phyloP scores from a whole-genome alignment of 2,797 vertebrate genomes.

The Allochrocebus solatus region DNA sequence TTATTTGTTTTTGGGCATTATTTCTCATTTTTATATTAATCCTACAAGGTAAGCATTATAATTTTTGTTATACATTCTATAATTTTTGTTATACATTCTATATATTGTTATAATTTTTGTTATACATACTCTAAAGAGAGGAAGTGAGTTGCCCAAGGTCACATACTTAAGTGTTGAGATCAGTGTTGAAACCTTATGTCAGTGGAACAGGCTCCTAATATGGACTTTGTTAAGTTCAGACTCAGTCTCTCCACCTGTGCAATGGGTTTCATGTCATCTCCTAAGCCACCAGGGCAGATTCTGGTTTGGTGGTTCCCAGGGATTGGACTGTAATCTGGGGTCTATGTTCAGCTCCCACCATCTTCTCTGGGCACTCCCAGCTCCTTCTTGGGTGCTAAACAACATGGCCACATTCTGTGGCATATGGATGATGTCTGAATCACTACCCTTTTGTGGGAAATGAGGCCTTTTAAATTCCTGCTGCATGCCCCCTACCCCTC shows the following conservation, averaged over 20 bases:
- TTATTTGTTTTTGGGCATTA: neutral
- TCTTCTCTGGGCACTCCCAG: neutral
- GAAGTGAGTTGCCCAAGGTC: neutral
- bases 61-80: neutral
- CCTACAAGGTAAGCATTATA: neutral
- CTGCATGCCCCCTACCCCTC: neutral
- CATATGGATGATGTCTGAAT: neutral
- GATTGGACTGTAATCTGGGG: neutral
- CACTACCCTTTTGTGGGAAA: constrained; percentile 6
- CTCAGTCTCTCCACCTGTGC: neutral
- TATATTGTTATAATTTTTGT: too few relatives aligned
- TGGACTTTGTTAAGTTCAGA: neutral
- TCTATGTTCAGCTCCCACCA: neutral
- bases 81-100: too few relatives aligned
- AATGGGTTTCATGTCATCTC: neutral
- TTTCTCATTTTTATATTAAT: neutral
- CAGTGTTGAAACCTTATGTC: neutral
- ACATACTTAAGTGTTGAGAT: neutral
- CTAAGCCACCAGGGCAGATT: neutral
- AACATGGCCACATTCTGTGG: neutral
- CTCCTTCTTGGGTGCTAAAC: neutral
- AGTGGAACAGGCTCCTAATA: neutral
- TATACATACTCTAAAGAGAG: neutral
- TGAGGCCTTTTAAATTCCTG: neutral
- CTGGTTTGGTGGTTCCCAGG: neutral